Conservation (phyloP, 2,113 vertebrate genomes). For the Ursus arctos region DNA sequence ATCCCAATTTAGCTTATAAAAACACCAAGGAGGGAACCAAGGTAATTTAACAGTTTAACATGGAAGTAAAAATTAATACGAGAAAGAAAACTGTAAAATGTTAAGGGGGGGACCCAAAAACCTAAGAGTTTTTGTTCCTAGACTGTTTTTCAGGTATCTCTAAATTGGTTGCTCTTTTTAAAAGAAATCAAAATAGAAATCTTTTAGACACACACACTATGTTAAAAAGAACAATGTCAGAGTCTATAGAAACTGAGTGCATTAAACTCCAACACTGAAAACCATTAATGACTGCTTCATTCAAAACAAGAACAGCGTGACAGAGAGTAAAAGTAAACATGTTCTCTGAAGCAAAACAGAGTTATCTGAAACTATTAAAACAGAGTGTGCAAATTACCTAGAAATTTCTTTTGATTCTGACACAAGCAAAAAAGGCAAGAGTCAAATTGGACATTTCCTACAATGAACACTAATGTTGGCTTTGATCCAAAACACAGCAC, state of each 20-base stretch:
- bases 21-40: slow-evolving; percentile 29
- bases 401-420: slow-evolving; percentile 56
- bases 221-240: background rate
- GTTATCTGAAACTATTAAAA: slow-evolving; percentile 61
- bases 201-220: background rate
- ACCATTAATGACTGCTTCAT: slow-evolving; percentile 46
- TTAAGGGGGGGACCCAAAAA: background rate
- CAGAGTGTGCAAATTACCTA: slow-evolving; percentile 33
- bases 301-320: slow-evolving; percentile 61
- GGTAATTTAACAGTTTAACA: slow-evolving; percentile 19
- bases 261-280: slow-evolving; percentile 37
- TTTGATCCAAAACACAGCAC: slow-evolving; percentile 62
- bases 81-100: slow-evolving; percentile 6
- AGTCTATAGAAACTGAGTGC: slow-evolving; percentile 22
- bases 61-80: slow-evolving; percentile 50
- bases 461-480: slow-evolving; percentile 63
- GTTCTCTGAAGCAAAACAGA: slow-evolving; percentile 46
- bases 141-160: background rate
- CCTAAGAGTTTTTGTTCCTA: background rate
- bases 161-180: background rate
- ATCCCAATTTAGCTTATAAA: slow-evolving; percentile 45
- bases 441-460: slow-evolving; percentile 68
- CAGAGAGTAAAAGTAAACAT: slow-evolving; percentile 61
- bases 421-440: slow-evolving; percentile 60
- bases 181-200: slow-evolving; percentile 41